Evolutionary conservation across 1,140 invertebrate genomes (phyloP).

Genomic region (Eulimnadia texana): DNA sequence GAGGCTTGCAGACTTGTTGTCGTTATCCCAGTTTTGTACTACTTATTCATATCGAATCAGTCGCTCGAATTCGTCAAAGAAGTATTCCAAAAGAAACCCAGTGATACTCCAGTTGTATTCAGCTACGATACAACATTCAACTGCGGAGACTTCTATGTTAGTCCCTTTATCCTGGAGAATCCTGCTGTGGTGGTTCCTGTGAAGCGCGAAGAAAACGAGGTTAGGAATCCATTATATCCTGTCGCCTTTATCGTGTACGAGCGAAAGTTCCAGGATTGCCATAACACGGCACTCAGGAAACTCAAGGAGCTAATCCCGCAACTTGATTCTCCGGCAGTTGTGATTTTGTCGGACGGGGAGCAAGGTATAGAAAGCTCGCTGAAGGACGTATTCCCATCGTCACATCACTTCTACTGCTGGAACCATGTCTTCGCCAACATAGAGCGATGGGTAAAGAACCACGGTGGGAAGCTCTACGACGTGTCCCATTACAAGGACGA

Average conservation of each 20-base stretch:
- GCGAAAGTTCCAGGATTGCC: neutral
- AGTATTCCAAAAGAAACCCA: neutral
- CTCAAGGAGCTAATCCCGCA: neutral
- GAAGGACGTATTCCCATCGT: neutral
- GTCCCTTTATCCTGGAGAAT: neutral
- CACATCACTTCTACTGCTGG: neutral
- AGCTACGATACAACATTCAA: neutral
- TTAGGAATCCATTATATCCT: neutral
- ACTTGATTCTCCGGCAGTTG: neutral
- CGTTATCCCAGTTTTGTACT: neutral
- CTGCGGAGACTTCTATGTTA: neutral
- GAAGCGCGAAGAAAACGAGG: too few relatives aligned
- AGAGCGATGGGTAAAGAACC: neutral
- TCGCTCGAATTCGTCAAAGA: neutral
- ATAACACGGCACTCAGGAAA: neutral
- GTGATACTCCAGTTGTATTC: neutral
- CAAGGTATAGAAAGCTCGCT: neutral
- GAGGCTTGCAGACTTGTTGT: neutral
- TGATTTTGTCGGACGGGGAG: neutral
- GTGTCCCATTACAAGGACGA: neutral
- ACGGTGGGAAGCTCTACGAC: neutral
- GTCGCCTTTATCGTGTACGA: neutral
- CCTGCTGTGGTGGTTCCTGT: neutral
- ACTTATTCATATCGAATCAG: neutral
- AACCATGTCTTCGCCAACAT: neutral